Conservation (phyloP, 2,888 invertebrate species). For the Biston betularia region DNA sequence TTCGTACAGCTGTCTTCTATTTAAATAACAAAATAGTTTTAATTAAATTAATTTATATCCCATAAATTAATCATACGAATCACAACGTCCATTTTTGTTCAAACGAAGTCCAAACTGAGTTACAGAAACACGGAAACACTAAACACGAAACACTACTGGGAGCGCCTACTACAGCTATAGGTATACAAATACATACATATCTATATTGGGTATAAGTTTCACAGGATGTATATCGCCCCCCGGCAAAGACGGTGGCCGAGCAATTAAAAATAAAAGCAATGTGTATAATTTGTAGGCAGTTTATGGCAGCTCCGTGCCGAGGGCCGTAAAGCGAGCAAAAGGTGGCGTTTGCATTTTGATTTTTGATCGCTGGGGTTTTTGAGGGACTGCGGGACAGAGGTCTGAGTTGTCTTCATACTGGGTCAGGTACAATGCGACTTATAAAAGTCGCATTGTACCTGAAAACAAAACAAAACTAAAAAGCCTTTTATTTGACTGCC, state of each 20-base stretch:
- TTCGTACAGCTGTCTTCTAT: too few relatives aligned
- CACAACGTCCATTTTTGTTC: too few relatives aligned
- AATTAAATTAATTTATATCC: too few relatives aligned
- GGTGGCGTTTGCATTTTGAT: constrained; percentile 50
- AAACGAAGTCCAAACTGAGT: too few relatives aligned
- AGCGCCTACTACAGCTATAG: not conserved
- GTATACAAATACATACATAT: not conserved
- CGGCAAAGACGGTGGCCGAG: constrained; percentile 80
- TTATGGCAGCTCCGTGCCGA: constrained; percentile 66
- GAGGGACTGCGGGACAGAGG: constrained; percentile 62
- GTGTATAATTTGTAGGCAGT: constrained; percentile 82
- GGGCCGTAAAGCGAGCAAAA: constrained; percentile 72
- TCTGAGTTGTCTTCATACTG: not conserved
- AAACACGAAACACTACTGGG: too few relatives aligned
- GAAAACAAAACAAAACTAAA: too few relatives aligned
- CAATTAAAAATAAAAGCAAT: constrained; percentile 84
- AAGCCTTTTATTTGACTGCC: too few relatives aligned
- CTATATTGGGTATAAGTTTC: not conserved
- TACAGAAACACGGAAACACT: too few relatives aligned
- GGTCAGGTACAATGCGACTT: not conserved
- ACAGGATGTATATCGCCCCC: constrained; percentile 57
- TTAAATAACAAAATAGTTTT: too few relatives aligned
- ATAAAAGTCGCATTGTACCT: too few relatives aligned
- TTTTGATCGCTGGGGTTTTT: constrained; percentile 75
- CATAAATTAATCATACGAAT: too few relatives aligned